Evolutionary conservation across 2,888 invertebrate genomes (phyloP), one percentile per base, ranked within the genome.

Genomic region (Hemaris fuciformis): DNA sequence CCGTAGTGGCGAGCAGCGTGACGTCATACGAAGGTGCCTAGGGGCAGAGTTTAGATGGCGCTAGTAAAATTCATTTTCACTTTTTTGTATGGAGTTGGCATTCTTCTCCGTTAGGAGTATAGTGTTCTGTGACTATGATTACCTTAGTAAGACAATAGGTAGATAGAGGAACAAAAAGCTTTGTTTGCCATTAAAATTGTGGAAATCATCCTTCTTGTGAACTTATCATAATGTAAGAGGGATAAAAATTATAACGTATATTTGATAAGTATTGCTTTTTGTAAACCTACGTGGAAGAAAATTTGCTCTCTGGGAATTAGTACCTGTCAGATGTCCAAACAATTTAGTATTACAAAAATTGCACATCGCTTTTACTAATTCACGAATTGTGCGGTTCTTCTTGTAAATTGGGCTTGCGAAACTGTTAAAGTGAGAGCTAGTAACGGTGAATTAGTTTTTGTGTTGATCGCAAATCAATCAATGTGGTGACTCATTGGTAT

Each of bases 221-320:
- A 59, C 27, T 43, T 59, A 43, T 25, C 10, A 18, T 59, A 43
- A 43, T 59, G 59, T 43, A 59, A 59, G 59, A 43, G n/a, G 23
- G 18, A 53, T 8, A 31, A 10, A 15, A 2, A 4, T 18, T 53
- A 7, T 15, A 53, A 27, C 15, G 18, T 15, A 8, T 3, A 15
- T 7, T 8, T 2, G 1, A 5, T 22, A 10, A 46, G 23, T 23
- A 23, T 46, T 25, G 15, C 18, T 20, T 43, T 43, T 43, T 7
- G 20, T 20, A 20, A 43, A 20, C 43, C 10, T 53, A 53, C 18
- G 31, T 53, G 53, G 53, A 53, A 31, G 53, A 4, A 31, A 53
- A 31, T 31, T 31, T 31, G 10, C 8, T 20, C 27, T 31, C 3
- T 23, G 4, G 15, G 27, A 25, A 48, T 48, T 48, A 10, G 18